Percentiles rank a stretch among this genome's conserved stretches.
These are phyloP conservation scores for Heliothis subflexa DNA, from an alignment of 1,140 invertebrate species.

Conservation along the genomic window DNA sequence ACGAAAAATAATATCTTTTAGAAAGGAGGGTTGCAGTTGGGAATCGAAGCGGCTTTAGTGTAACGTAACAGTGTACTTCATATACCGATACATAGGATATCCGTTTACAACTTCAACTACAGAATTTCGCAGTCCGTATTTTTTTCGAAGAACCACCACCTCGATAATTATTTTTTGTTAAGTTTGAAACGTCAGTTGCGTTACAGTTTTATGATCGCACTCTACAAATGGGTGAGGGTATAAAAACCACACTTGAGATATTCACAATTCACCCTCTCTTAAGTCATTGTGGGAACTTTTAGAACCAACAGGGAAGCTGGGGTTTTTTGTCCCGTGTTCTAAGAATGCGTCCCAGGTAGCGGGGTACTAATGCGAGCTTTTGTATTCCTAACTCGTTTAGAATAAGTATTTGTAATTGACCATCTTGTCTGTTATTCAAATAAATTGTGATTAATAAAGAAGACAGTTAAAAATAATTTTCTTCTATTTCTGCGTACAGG, in stretches of 20 bases:
- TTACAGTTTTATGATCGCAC: constrained; percentile 71
- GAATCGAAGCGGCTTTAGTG: constrained; percentile 31
- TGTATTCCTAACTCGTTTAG: constrained; percentile 53
- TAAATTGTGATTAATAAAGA: not conserved
- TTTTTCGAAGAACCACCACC: constrained; percentile 17
- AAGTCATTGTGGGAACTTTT: constrained; percentile 78
- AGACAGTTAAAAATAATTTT: too few species aligned
- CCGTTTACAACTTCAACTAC: constrained; percentile 19
- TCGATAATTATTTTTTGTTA: constrained; percentile 1
- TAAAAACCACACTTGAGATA: constrained; percentile 81
- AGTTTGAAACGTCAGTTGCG: constrained; percentile 50
- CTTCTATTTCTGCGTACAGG: too few species aligned
- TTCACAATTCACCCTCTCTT: constrained; percentile 67
- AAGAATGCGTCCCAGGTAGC: constrained; percentile 78
- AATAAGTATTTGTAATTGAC: constrained; percentile 52
- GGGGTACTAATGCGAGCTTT: constrained; percentile 59
- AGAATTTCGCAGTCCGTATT: constrained; percentile 11
- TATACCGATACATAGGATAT: constrained; percentile 32
- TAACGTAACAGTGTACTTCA: constrained; percentile 24
- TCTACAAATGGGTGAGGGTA: constrained; percentile 73
- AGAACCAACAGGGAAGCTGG: constrained; percentile 65
- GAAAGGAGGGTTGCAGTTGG: constrained; percentile 22
- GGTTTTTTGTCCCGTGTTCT: constrained; percentile 66
- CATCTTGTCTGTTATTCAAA: constrained; percentile 14
- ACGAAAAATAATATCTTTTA: constrained; percentile 60